These are phyloP conservation scores for Drosophila busckii DNA, from an alignment of 1,140 invertebrate genomes.

Conservation along the genomic window DNA sequence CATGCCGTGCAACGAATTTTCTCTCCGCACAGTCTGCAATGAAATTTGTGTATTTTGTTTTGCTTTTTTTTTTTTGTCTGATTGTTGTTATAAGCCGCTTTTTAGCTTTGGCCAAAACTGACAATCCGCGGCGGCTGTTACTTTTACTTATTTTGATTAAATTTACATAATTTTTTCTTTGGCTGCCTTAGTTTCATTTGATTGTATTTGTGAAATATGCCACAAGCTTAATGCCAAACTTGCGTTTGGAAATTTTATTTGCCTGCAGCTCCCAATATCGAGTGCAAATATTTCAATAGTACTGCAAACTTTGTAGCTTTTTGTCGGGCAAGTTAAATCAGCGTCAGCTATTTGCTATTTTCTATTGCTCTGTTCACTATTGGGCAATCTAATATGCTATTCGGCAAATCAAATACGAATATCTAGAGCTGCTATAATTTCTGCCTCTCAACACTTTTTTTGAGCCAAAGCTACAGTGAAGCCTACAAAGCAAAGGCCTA, in stretches of 20 bases:
- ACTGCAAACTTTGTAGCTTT: conserved; percentile 57
- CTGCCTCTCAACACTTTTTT: conserved; percentile 74
- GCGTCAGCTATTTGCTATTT: conserved; percentile 21
- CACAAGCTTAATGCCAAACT: conserved; percentile 28
- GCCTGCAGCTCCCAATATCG: conserved; percentile 69
- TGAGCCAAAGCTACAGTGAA: too few species aligned
- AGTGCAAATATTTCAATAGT: conserved; percentile 71
- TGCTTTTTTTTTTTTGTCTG: conserved; percentile 36
- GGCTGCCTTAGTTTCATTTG: conserved; percentile 33
- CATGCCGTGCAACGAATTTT: conserved; percentile 31
- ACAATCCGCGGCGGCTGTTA: conserved; percentile 72
- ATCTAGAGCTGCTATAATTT: conserved; percentile 65
- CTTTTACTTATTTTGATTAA: conserved; percentile 76
- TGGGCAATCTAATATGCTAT: not conserved
- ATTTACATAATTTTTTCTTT: conserved; percentile 66
- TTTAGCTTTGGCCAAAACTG: conserved; percentile 54
- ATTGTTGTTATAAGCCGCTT: conserved; percentile 69
- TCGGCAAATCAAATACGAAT: conserved; percentile 44
- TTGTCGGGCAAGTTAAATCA: conserved; percentile 40
- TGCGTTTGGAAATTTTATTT: conserved; percentile 43
- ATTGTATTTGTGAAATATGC: conserved; percentile 43
- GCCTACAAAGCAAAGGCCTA: too few species aligned
- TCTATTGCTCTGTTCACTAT: not conserved
- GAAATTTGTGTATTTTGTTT: conserved; percentile 32
- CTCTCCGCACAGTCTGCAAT: too few species aligned